phyloP scores from a whole-genome alignment of 2,113 vertebrate genomes.

The Pardalotus punctatus region DNA sequence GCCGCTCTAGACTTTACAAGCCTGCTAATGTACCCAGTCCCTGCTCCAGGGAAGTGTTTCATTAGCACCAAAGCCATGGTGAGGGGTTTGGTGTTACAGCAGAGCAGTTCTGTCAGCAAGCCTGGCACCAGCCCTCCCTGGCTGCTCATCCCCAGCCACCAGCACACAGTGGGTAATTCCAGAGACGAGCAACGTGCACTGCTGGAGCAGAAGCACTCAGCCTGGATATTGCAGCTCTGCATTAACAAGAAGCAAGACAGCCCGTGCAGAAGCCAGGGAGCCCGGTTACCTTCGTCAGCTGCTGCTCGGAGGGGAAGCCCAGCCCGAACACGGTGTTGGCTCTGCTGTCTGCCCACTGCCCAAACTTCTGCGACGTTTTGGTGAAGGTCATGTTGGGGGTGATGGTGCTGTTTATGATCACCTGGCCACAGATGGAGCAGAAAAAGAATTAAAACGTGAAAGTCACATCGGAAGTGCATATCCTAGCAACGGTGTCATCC shows the following conservation, averaged over 20 bases:
- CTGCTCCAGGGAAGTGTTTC: not conserved
- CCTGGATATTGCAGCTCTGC: not conserved
- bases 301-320: slow-evolving; percentile 92
- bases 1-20: not conserved
- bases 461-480: not conserved
- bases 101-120: not conserved
- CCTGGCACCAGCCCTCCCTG: not conserved
- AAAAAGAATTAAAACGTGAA: not conserved
- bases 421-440: slow-evolving; percentile 72
- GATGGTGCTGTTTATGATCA: slow-evolving; percentile 98
- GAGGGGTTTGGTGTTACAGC: not conserved
- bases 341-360: slow-evolving; percentile 98
- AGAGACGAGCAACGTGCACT: rapidly evolving
- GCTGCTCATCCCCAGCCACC: not conserved
- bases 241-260: not conserved
- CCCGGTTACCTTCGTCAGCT: slow-evolving; percentile 85
- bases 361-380: slow-evolving; percentile 96
- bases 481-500: not conserved
- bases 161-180: too few relatives aligned
- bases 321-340: slow-evolving; percentile 96
- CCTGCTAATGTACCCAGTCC: not conserved
- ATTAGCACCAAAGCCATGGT: not conserved
- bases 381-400: slow-evolving; percentile 99
- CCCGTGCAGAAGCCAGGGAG: not conserved
- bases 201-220: not conserved